phyloP scores from a whole-genome alignment of 2,888 invertebrate species.

The Phengaris arion region DNA sequence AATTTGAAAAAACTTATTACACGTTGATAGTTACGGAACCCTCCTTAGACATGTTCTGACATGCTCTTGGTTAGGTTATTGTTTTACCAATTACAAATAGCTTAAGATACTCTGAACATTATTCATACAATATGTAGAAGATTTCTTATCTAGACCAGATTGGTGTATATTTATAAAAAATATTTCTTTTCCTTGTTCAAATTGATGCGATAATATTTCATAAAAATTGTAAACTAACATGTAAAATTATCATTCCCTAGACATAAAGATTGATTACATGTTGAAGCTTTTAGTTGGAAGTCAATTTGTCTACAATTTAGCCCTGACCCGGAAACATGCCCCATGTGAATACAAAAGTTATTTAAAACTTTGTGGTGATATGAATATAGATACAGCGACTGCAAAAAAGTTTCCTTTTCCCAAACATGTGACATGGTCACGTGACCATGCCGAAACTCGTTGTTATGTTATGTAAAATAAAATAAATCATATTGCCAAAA shows the following conservation, averaged over 20 bases:
- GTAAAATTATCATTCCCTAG: background rate
- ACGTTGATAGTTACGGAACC: no score
- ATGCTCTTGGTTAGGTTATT: no score
- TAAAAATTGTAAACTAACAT: background rate
- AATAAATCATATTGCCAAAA: no score
- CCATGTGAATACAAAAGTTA: background rate
- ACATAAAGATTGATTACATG: background rate
- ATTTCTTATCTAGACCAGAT: no score
- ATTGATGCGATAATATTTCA: background rate
- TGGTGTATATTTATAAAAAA: no score
- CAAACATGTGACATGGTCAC: background rate
- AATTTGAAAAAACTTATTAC: no score
- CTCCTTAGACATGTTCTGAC: no score
- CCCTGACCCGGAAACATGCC: background rate
- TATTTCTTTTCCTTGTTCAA: background rate
- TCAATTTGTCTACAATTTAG: slow-evolving; percentile 6
- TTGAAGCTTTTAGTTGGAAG: background rate
- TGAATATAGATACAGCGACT: background rate
- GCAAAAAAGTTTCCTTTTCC: background rate
- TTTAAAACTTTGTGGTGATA: background rate
- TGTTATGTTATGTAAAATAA: no score
- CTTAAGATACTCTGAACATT: no score
- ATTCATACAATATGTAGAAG: no score
- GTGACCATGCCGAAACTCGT: no score
- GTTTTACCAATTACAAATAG: no score